Conservation (phyloP, 2,113 vertebrate genomes). For the Prochilodus magdalenae region DNA sequence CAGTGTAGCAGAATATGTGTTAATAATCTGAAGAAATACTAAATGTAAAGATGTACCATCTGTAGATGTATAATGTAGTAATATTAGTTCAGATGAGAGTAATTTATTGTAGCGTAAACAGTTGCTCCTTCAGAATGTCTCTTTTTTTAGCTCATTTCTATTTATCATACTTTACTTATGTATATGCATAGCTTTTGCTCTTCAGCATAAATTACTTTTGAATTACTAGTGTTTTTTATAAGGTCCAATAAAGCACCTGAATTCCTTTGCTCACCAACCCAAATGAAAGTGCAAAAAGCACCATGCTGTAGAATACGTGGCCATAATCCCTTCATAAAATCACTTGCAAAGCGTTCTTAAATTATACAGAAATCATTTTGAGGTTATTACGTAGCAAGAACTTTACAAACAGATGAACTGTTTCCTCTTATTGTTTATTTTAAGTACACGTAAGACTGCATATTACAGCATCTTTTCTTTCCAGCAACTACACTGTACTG, state of each 20-base stretch:
- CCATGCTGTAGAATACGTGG: not conserved
- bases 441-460: constrained; percentile 29
- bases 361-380: constrained; percentile 30
- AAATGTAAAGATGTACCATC: no score
- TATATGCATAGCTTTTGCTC: no score
- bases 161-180: not conserved
- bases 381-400: constrained; percentile 9
- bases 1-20: no score
- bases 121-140: no score
- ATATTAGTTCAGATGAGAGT: no score
- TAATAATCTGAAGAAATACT: no score
- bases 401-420: constrained; percentile 39
- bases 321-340: constrained; percentile 32
- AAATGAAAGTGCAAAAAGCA: not conserved
- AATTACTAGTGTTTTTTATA: not conserved
- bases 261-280: not conserved
- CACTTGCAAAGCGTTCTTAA: constrained; percentile 37
- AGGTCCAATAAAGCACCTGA: not conserved
- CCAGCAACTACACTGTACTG: constrained; percentile 40
- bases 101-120: no score
- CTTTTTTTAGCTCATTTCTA: not conserved
- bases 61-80: no score
- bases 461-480: constrained; percentile 51
- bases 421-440: constrained; percentile 45
- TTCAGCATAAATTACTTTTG: no score